Evolutionary conservation across 2,888 invertebrate species (phyloP).

Genomic region (Caenorhabditis sinica): DNA sequence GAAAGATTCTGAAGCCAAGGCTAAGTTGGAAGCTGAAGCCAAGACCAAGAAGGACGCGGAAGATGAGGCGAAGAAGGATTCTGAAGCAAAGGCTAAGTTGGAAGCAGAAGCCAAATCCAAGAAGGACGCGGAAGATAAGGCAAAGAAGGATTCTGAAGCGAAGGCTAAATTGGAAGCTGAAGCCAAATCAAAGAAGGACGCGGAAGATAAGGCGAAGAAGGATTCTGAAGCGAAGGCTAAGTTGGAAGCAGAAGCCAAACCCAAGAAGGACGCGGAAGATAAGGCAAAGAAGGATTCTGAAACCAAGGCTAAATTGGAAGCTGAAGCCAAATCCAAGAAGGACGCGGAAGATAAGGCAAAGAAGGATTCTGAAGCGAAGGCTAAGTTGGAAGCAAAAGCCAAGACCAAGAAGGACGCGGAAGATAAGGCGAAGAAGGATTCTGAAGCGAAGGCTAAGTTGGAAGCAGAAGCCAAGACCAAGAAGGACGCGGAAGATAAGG

Average conservation of each 20-base stretch:
- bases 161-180: conserved; percentile 38
- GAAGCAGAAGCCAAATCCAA: conserved; percentile 23
- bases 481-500: conserved; percentile 13
- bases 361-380: conserved; percentile 43
- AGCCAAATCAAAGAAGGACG: conserved; percentile 25
- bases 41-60: conserved; percentile 4
- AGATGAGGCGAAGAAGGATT: conserved; percentile 23
- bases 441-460: conserved; percentile 31
- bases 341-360: neutral
- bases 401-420: conserved; percentile 31
- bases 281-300: conserved; percentile 41
- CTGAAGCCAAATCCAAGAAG: neutral
- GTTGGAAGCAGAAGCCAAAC: neutral
- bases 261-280: conserved; percentile 36
- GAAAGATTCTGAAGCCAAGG: neutral
- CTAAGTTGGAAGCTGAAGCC: conserved; percentile 11
- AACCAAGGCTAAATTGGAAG: neutral
- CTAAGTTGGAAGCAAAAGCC: conserved; percentile 37
- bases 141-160: conserved; percentile 23
- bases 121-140: conserved; percentile 1
- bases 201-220: neutral
- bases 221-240: neutral
- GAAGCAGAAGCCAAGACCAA: conserved; percentile 39
- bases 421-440: neutral
- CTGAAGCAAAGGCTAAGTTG: conserved; percentile 34